Evolutionary conservation across 2,113 vertebrate genomes (phyloP), one percentile per base, ranked within the genome.

Genomic region (Rhinolophus ferrumequinum): DNA sequence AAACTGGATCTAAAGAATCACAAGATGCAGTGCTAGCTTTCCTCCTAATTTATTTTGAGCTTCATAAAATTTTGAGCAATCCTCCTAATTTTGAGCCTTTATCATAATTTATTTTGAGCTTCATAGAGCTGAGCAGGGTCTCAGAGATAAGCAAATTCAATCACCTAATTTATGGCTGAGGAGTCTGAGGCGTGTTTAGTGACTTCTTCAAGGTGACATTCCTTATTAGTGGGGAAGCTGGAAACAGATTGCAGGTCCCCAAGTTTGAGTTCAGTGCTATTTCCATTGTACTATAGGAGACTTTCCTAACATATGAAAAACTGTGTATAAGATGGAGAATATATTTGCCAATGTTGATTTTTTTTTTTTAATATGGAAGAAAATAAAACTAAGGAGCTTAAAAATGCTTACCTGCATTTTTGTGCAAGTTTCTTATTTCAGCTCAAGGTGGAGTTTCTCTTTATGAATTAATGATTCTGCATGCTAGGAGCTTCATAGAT

Each of bases 271-370:
- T 30, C 21, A 26, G 0, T 60, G 33, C 79, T 73, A 13, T 89
- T 95, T 62, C 7, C 44, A 60, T 73, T 83, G 28, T 64, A 38
- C 62, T 82, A 28, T 47, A 81, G 33, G 13, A 73, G 70, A 92
- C 47, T 88, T 79, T 58, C 54, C 70, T 79, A 44, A 72, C 12
- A 50, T 30, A 8, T 83, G 21, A 35, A 50, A 28, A 93, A 44
- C 38, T 12, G 3, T 87, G 69, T 77, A 16, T 67, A 72, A 82
- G 85, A 52, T 19, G 30, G 28, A 66, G 56, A 54, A 14, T 84
- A 8, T 93, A 60, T 95, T 94, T 96, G 62, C 28, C 75, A 73
- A 52, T 60, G 73, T 86, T 80, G 69, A 79, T 90, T 95, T 69
- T 41, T 41, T 41, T 86, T 50, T 92, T 82, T 75, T 87, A 72